Evolutionary conservation across 2,113 vertebrate species (phyloP).

Genomic region (Semnopithecus entellus): DNA sequence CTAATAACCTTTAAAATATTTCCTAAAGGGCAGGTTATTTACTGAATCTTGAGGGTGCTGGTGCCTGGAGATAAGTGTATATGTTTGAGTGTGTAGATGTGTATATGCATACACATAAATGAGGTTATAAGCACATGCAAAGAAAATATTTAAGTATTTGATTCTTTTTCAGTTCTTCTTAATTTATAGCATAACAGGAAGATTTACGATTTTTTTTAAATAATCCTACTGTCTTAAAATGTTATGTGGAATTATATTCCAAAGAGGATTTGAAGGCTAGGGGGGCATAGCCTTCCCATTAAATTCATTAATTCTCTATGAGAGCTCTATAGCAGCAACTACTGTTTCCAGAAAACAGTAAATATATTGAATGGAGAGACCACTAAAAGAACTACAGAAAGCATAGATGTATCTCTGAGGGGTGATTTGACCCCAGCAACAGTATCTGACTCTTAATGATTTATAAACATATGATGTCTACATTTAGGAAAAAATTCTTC

Average conservation of each 20-base stretch:
- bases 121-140: background rate
- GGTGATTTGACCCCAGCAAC: background rate
- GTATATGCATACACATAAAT: background rate
- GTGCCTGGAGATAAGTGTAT: background rate
- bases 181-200: background rate
- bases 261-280: background rate
- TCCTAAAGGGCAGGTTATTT: background rate
- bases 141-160: background rate
- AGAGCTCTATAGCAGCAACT: background rate
- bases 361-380: background rate
- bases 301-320: background rate
- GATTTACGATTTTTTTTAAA: background rate
- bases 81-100: background rate
- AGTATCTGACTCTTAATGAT: background rate
- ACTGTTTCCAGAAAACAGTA: background rate
- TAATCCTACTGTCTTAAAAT: background rate
- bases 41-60: background rate
- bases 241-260: background rate
- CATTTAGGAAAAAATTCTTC: background rate
- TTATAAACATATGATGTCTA: background rate
- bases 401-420: background rate
- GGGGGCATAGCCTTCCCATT: background rate
- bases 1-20: background rate
- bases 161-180: background rate
- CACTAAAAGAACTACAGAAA: background rate